Evolutionary conservation across 1,140 invertebrate genomes (phyloP).

Genomic region (Drosophila novamexicana): DNA sequence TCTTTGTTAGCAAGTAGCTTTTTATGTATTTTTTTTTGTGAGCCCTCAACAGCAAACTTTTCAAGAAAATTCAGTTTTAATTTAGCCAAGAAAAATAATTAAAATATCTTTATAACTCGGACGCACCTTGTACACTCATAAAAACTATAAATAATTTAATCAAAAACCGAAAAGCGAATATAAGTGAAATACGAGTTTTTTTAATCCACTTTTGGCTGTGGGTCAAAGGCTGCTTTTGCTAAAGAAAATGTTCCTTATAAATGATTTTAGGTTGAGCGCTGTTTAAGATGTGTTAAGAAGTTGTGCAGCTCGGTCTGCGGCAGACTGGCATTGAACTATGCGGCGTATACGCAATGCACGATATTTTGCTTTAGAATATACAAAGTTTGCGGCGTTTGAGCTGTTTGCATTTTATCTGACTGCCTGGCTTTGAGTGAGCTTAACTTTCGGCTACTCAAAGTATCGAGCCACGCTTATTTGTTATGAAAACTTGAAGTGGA

Average conservation of each 20-base stretch:
- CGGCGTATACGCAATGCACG: conserved; percentile 41
- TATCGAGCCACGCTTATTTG: conserved; percentile 75
- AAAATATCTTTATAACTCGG: conserved; percentile 54
- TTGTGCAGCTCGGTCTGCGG: conserved; percentile 32
- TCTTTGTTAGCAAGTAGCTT: neutral
- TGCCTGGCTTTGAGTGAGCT: conserved; percentile 57
- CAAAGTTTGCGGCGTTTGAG: conserved; percentile 57
- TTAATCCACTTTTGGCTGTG: conserved; percentile 10
- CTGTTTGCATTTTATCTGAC: conserved; percentile 70
- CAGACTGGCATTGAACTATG: conserved; percentile 63
- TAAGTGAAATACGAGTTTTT: conserved; percentile 34
- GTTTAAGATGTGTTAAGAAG: conserved; percentile 62
- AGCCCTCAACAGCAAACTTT: neutral
- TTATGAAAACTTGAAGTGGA: conserved; percentile 65
- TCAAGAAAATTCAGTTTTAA: conserved; percentile 5
- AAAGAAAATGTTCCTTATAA: conserved; percentile 36
- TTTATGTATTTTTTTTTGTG: neutral
- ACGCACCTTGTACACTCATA: conserved; percentile 29
- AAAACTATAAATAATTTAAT: conserved; percentile 69
- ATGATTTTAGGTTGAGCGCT: conserved; percentile 44
- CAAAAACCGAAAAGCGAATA: conserved; percentile 41
- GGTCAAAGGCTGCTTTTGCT: conserved; percentile 23
- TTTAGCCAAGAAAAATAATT: conserved; percentile 61
- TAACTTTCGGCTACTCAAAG: conserved; percentile 72
- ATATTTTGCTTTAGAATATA: neutral